Conservation (phyloP, 2,888 invertebrate species). For the Baronia brevicornis region DNA sequence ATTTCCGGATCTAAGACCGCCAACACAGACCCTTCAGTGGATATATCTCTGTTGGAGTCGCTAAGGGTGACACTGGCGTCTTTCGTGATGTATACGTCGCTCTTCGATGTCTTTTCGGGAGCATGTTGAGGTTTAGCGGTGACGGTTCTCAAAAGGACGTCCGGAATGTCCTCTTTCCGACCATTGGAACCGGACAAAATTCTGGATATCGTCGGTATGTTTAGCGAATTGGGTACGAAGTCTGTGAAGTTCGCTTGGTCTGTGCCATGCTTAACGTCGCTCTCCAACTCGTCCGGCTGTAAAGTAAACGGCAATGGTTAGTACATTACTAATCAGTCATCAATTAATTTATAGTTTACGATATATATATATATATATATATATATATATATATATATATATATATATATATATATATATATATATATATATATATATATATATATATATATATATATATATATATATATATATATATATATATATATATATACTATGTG, state of each 20-base stretch:
- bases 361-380: too few relatives aligned
- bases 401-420: too few relatives aligned
- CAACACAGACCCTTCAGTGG: conserved; percentile 65
- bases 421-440: too few relatives aligned
- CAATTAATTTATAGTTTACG: too few relatives aligned
- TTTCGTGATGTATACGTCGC: conserved; percentile 58
- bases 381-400: too few relatives aligned
- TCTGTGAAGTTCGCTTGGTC: conserved; percentile 75
- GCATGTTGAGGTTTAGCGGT: conserved; percentile 74
- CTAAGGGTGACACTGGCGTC: conserved; percentile 64
- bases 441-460: too few relatives aligned
- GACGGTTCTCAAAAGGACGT: conserved; percentile 81
- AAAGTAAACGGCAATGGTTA: conserved; percentile 20
- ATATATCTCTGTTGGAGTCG: conserved; percentile 54
- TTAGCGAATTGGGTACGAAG: conserved; percentile 80
- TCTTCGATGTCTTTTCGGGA: conserved; percentile 61
- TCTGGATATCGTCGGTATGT: conserved; percentile 88
- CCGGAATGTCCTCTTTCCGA: conserved; percentile 86
- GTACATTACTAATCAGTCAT: too few relatives aligned
- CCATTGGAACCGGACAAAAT: conserved; percentile 92
- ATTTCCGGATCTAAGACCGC: conserved; percentile 70
- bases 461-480: too few relatives aligned
- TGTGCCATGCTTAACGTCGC: conserved; percentile 52
- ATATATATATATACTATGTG: too few relatives aligned
- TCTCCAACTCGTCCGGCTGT: conserved; percentile 65